A percentile compares a stretch with the other conserved stretches of the same genome.
phyloP scores from a whole-genome alignment of 2,113 vertebrate species.

The Chlamydotis undulata region DNA sequence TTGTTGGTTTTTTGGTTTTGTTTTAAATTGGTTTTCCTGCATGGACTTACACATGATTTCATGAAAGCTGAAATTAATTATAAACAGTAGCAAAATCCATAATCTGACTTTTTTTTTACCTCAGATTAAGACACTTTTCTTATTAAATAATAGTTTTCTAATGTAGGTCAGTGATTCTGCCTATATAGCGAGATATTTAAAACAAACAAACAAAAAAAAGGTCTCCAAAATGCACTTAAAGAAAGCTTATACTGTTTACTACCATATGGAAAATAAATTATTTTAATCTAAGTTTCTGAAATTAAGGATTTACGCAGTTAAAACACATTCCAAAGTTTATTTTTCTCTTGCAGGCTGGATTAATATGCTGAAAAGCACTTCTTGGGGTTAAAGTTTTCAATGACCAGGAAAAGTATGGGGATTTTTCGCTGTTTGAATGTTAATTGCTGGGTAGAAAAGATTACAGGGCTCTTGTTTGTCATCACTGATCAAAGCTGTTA shows the following conservation, averaged over 20 bases:
- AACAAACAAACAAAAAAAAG: background rate
- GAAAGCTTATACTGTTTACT: background rate
- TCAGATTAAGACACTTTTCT: background rate
- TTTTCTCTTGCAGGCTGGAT: background rate
- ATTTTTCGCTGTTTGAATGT: background rate
- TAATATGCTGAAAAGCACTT: background rate
- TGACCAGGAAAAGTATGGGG: background rate
- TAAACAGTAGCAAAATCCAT: too few relatives aligned
- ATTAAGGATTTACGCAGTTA: background rate
- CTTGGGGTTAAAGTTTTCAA: background rate
- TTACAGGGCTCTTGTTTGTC: background rate
- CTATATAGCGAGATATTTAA: background rate
- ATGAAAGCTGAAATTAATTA: background rate
- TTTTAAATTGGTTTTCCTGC: background rate
- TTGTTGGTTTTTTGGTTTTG: background rate
- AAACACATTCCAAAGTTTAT: background rate
- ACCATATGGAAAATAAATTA: background rate
- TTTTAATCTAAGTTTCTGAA: background rate
- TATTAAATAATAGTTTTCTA: background rate
- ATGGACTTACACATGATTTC: background rate
- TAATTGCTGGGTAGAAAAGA: background rate
- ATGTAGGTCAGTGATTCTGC: background rate
- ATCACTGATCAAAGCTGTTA: background rate
- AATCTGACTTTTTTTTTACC: background rate
- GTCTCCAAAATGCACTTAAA: background rate